phyloP scores from a whole-genome alignment of 1,140 invertebrate species.

The Potamilus streckersoni region DNA sequence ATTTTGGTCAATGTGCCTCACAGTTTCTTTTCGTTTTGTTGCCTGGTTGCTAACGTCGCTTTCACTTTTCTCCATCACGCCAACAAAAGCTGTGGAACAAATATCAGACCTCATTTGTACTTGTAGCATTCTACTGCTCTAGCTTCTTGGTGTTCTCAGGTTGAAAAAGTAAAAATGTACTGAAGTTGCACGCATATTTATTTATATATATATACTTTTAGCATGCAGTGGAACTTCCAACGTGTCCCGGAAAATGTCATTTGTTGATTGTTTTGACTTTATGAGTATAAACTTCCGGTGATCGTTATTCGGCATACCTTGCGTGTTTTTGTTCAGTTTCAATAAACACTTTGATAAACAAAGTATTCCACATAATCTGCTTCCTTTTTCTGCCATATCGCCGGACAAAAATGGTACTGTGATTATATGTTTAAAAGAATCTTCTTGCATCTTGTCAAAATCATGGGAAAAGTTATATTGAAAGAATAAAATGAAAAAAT shows the following conservation, averaged over 20 bases:
- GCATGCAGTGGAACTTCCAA: conserved; percentile 35
- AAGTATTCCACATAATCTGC: not conserved
- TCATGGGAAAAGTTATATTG: no score
- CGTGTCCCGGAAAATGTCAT: conserved; percentile 43
- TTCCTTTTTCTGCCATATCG: not conserved
- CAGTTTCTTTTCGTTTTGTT: not conserved
- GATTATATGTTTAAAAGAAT: no score
- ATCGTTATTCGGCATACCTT: no score
- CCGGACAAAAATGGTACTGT: not conserved
- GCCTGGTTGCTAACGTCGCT: not conserved
- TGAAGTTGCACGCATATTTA: not conserved
- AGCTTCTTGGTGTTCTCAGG: no score
- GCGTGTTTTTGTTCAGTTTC: conserved; percentile 4
- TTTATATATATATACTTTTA: not conserved
- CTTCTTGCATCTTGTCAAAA: no score
- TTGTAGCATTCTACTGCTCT: conserved; percentile 1
- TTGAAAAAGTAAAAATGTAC: not conserved
- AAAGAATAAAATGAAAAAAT: no score
- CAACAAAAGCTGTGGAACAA: conserved; percentile 6
- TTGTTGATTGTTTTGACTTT: conserved; percentile 25
- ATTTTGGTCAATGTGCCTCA: conserved; percentile 13
- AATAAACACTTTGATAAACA: not conserved
- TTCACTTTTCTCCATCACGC: not conserved
- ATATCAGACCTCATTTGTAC: conserved; percentile 5
- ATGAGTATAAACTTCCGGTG: no score